Evolutionary conservation across 2,797 vertebrate species (phyloP).

Genomic region (Myiotriccus ornatus): DNA sequence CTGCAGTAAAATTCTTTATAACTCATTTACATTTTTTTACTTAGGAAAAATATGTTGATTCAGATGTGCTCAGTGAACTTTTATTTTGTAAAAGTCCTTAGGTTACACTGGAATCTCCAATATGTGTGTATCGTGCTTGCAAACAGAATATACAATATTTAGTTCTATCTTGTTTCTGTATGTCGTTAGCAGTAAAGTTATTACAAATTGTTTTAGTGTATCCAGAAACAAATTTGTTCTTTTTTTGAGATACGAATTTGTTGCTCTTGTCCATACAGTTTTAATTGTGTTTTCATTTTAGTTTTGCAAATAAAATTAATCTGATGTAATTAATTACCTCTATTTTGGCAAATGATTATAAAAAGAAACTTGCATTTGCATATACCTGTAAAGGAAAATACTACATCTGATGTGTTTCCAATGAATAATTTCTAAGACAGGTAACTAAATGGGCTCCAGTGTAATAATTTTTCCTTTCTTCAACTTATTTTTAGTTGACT

Average conservation of each 20-base stretch:
- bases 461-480: slow-evolving; percentile 31
- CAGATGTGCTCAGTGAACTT: neutral
- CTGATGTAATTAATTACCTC: neutral
- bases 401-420: neutral
- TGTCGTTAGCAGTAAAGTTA: neutral
- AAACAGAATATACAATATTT: neutral
- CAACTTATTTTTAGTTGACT: slow-evolving; percentile 85
- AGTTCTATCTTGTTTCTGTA: neutral
- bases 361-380: neutral
- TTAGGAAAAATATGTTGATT: neutral
- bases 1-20: neutral
- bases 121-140: neutral
- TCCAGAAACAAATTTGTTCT: neutral
- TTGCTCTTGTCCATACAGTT: neutral
- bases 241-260: neutral
- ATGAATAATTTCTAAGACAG: neutral
- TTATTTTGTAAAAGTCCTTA: neutral
- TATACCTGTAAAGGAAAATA: neutral
- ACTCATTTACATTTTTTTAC: neutral
- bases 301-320: neutral
- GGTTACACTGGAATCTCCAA: neutral
- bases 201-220: neutral
- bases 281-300: neutral
- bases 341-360: neutral
- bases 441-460: neutral